A percentile compares a stretch with the other conserved stretches of the same genome.
These are phyloP conservation scores for Hybos culiciformis DNA, from an alignment of 2,888 invertebrate species.

Conservation along the genomic window DNA sequence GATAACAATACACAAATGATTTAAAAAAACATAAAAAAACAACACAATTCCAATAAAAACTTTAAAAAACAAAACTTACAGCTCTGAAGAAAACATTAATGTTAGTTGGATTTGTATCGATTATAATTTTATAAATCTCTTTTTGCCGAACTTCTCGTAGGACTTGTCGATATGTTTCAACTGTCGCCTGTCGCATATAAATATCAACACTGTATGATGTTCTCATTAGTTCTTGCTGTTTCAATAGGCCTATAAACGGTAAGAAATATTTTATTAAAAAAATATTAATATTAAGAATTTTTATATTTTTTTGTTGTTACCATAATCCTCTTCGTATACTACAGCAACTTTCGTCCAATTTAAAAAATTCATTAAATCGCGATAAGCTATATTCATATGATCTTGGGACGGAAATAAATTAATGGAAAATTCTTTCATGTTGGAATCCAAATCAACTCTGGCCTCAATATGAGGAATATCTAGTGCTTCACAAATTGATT, in stretches of 20 bases:
- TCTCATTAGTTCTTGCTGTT: slow-evolving; percentile 70
- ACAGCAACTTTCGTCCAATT: slow-evolving; percentile 91
- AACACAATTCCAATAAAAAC: no score
- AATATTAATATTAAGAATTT: not conserved
- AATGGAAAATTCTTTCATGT: slow-evolving; percentile 55
- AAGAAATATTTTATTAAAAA: slow-evolving; percentile 10
- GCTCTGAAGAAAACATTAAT: slow-evolving; percentile 74
- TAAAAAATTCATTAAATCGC: slow-evolving; percentile 72
- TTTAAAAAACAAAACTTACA: slow-evolving; percentile 42
- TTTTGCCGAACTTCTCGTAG: slow-evolving; percentile 60
- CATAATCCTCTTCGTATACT: slow-evolving; percentile 84
- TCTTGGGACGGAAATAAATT: slow-evolving; percentile 78
- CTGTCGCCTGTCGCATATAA: slow-evolving; percentile 63
- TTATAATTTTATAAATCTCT: slow-evolving; percentile 72
- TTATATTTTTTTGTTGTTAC: slow-evolving; percentile 38
- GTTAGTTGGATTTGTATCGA: slow-evolving; percentile 72
- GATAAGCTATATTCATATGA: slow-evolving; percentile 67
- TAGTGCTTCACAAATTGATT: slow-evolving; percentile 76
- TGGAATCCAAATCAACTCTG: slow-evolving; percentile 47
- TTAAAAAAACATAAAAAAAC: slow-evolving; percentile 6
- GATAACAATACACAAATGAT: no score
- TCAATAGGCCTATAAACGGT: slow-evolving; percentile 53
- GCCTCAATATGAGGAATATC: slow-evolving; percentile 84
- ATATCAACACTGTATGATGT: slow-evolving; percentile 55
- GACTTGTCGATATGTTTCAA: slow-evolving; percentile 51